Base-by-base conservation (phyloP, 2,113 vertebrate species). In the Desmodus rotundus region DNA sequence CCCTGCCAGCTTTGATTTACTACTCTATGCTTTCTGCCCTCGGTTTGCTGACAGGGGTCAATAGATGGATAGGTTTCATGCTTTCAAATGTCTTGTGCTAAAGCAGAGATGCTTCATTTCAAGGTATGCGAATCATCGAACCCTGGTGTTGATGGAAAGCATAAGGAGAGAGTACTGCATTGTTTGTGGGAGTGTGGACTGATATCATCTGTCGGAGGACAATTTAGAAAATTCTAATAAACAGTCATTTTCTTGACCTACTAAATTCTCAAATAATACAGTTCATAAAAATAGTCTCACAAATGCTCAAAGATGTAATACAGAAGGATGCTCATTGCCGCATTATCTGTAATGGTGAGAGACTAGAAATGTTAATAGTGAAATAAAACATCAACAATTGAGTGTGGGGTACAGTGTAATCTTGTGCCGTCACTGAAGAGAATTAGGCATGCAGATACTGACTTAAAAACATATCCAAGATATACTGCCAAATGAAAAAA, bases 31-130 rank as follows among this genome's bases (percentile, higher is more conserved):
- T 77, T 96, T 77, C 63, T 83, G 45, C 22, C 20, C 36, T 36
- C 36, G 67, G 67, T 70, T 85, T 89, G 50, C 63, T 63, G 33
- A 77, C 41, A 78, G 72, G 10, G 26, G 11, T 31, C 43, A 54
- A 81, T 28, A 85, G 61, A 52, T 15, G 24, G 36, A 43, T 16
- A 91, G 54, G n/a, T 73, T 47, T 87, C 76, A 26, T 9, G 26
- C 19, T 97, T 96, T 68, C 54, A 73, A 81, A 67, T 20, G 33
- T n/a, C 41, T 96, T 88, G 47, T 43, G 61, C 67, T 84, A 36
- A 86, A 86, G 22, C 61, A 90, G 41, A 88, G 91, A 70, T 31
- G 20, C 17, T 89, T 87, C 58, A 61, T 20, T 52, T 72, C 89
- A 87, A 94, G 68, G 36, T 26, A 36, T 13, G 12, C 43, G 83